These are phyloP conservation scores for Aphidius colemani DNA, from an alignment of 2,888 invertebrate genomes.

Conservation along the genomic window DNA sequence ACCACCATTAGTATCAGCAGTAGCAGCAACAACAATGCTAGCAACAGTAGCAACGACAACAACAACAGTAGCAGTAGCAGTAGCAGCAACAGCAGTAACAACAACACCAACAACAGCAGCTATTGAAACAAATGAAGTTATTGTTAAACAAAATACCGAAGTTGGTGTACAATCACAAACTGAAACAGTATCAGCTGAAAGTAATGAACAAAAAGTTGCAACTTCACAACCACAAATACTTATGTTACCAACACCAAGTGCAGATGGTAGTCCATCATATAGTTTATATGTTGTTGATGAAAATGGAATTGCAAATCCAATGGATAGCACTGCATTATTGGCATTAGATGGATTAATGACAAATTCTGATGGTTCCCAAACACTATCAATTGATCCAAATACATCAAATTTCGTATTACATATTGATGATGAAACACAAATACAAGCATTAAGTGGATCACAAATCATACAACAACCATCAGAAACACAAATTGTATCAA, in stretches of 20 bases:
- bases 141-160: not conserved
- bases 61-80: constrained; percentile 24
- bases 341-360: constrained; percentile 57
- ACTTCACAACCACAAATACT: constrained; percentile 69
- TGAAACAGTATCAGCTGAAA: not conserved
- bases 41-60: constrained; percentile 27
- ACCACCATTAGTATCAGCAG: constrained; percentile 15
- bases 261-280: constrained; percentile 75
- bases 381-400: constrained; percentile 61
- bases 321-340: constrained; percentile 73
- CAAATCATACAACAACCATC: not conserved
- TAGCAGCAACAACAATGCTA: constrained; percentile 29
- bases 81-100: constrained; percentile 15
- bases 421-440: constrained; percentile 58
- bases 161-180: not conserved
- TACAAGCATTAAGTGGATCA: not conserved
- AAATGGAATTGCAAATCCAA: constrained; percentile 71
- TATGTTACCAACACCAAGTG: constrained; percentile 75
- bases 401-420: constrained; percentile 63
- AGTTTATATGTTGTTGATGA: constrained; percentile 76
- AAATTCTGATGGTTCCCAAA: constrained; percentile 51
- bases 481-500: constrained; percentile 29
- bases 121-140: too few species aligned
- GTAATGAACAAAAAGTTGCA: constrained; percentile 39
- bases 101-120: not conserved